A percentile compares a stretch with the other conserved stretches of the same genome.
Conservation (phyloP, 2,113 vertebrate species). For the Sus scrofa region DNA sequence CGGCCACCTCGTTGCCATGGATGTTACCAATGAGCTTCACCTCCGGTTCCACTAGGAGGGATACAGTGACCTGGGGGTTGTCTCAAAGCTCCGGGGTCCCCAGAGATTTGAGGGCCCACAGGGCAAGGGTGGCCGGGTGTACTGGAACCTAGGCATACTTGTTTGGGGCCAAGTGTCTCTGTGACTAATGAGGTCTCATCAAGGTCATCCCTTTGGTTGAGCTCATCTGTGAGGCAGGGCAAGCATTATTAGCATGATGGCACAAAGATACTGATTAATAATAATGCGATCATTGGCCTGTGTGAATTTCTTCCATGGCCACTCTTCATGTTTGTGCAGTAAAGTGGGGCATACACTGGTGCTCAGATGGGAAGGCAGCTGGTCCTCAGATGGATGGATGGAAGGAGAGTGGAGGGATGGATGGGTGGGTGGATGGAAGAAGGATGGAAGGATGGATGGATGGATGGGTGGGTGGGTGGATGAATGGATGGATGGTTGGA, state of each 20-base stretch:
- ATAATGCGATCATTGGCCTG: rapidly evolving
- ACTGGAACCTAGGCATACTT: rapidly evolving
- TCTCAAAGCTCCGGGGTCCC: not conserved
- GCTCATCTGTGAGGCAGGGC: not conserved
- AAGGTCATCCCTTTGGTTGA: not conserved
- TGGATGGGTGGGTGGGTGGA: rapidly evolving
- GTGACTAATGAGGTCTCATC: not conserved
- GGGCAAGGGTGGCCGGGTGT: rapidly evolving
- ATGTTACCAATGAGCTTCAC: constrained; percentile 97
- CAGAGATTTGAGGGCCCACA: rapidly evolving
- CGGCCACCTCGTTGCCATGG: constrained; percentile 98
- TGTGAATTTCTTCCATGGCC: no score
- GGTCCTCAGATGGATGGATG: not conserved
- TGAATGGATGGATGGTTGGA: rapidly evolving
- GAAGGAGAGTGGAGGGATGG: no score
- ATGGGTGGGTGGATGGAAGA: no score
- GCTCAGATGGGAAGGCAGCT: not conserved
- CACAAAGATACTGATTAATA: rapidly evolving
- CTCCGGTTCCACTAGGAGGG: constrained; percentile 95
- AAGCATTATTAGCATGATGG: not conserved
- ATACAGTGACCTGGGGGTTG: not conserved
- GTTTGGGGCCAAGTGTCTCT: not conserved
- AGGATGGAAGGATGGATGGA: rapidly evolving
- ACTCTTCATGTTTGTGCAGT: rapidly evolving
- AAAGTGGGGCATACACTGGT: rapidly evolving